A percentile compares a stretch with the other conserved stretches of the same genome.
Conservation (phyloP, 2,797 vertebrate genomes). For the Anguilla marmorata region DNA sequence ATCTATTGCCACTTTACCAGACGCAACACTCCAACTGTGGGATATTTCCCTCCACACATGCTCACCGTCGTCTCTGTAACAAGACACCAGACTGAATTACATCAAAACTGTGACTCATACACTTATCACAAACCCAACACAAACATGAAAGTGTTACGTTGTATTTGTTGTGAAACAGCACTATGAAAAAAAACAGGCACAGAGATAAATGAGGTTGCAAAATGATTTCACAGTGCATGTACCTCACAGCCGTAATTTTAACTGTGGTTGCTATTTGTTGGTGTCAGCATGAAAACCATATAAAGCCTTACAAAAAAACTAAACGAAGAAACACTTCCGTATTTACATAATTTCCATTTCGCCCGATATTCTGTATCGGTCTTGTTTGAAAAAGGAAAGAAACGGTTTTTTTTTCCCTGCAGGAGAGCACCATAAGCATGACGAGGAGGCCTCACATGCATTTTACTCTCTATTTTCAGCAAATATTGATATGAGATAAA, state of each 20-base stretch:
- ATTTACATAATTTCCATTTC: background rate
- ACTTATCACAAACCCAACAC: constrained; percentile 21
- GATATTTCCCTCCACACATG: constrained; percentile 79
- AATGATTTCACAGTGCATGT: background rate
- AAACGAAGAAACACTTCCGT: background rate
- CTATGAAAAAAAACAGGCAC: background rate
- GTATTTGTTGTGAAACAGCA: constrained; percentile 1
- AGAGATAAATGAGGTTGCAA: background rate
- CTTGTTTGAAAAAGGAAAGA: background rate
- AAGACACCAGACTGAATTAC: constrained; percentile 28
- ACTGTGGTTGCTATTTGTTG: background rate
- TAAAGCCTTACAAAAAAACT: background rate
- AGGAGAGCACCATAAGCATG: constrained; percentile 15
- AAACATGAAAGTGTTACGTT: constrained; percentile 6
- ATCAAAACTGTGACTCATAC: constrained; percentile 17
- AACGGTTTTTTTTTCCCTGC: background rate
- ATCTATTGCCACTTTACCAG: constrained; percentile 61
- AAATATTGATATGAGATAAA: constrained; percentile 70
- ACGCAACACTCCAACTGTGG: constrained; percentile 80
- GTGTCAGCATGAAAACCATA: background rate
- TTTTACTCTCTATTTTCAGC: constrained; percentile 68
- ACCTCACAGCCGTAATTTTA: background rate
- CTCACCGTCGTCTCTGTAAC: constrained; percentile 80
- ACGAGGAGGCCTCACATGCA: constrained; percentile 62
- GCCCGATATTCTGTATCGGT: background rate